Base-by-base conservation (phyloP, 2,797 vertebrate genomes). In the Brachymystax lenok region DNA sequence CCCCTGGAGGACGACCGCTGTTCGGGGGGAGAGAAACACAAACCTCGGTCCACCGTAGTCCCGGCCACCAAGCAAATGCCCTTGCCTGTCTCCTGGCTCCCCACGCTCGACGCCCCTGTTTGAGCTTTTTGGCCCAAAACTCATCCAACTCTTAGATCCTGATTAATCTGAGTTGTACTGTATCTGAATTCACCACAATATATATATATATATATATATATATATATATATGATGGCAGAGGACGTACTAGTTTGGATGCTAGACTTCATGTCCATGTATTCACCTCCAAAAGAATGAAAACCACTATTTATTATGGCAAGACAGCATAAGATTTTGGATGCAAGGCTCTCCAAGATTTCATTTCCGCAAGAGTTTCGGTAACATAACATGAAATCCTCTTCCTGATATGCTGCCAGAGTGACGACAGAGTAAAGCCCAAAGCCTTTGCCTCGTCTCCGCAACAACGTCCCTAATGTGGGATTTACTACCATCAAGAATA, bases 401-500 rank as follows among this genome's bases (percentile, higher is more conserved):
- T 61, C 52, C 50, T 16, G 61, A 79, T 27, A 82, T 70, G 50
- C 63, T 21, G n/a, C 35, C 74, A 59, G 59, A 4, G 0, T 71
- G 73, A 68, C 17, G 77, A 73, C 69, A 0, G 56, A 83, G 66
- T 66, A 80, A 83, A 80, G 56, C 54, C 54, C 54, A 61, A 21
- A 7, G 19, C n/a, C 21, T 61, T 1, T 8, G 6, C 33, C 74
- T 64, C 19, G 4, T 74, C 73, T 86, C 76, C 30, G 40, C 51
- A 63, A 67, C 14, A 52, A 77, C 40, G 66, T 76, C 66, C 50
- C 77, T 3, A 0, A 75, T 4, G 24, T 64, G 61, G 61, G 76
- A 84, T 82, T 82, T 77, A 77, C 73, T 68, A 72, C 51, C 35
- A 84, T 85, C 35, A 40, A 77, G 80, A 73, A 77, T 69, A 83